phyloP scores from a whole-genome alignment of 2,797 vertebrate genomes.

The Clamator glandarius region DNA sequence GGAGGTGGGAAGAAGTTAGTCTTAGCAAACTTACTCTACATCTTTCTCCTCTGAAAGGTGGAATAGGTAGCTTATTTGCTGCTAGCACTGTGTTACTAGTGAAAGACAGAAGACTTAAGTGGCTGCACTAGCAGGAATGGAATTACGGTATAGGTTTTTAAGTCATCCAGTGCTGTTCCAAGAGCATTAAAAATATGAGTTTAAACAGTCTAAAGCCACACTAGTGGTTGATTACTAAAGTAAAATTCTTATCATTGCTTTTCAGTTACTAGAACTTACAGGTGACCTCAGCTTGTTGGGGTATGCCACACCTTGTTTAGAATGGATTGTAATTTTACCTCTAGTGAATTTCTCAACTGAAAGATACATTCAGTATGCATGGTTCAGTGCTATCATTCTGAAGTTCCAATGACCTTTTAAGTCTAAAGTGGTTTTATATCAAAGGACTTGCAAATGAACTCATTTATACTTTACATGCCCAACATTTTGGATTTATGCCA shows the following conservation, averaged over 20 bases:
- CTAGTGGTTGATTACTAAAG: background rate
- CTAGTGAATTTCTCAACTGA: background rate
- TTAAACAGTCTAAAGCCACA: background rate
- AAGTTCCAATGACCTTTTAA: background rate
- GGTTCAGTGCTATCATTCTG: background rate
- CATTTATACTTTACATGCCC: background rate
- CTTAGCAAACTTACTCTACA: background rate
- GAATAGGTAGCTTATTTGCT: background rate
- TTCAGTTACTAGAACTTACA: background rate
- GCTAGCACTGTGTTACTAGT: background rate
- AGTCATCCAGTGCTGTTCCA: background rate
- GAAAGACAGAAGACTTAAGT: background rate
- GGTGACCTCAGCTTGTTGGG: background rate
- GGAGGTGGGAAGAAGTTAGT: background rate
- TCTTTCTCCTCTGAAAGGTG: background rate
- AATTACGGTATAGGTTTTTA: background rate
- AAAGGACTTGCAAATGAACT: conserved; percentile 7
- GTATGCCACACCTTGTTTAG: background rate
- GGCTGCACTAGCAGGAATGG: background rate
- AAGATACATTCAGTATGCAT: background rate
- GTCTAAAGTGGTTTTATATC: background rate
- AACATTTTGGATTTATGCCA: background rate
- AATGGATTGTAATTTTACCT: background rate
- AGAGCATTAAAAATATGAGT: background rate
- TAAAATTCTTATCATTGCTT: background rate